Percentiles rank a stretch among this genome's conserved stretches.
Evolutionary conservation across 2,888 invertebrate species (phyloP).

Genomic region (Andrena praecox): DNA sequence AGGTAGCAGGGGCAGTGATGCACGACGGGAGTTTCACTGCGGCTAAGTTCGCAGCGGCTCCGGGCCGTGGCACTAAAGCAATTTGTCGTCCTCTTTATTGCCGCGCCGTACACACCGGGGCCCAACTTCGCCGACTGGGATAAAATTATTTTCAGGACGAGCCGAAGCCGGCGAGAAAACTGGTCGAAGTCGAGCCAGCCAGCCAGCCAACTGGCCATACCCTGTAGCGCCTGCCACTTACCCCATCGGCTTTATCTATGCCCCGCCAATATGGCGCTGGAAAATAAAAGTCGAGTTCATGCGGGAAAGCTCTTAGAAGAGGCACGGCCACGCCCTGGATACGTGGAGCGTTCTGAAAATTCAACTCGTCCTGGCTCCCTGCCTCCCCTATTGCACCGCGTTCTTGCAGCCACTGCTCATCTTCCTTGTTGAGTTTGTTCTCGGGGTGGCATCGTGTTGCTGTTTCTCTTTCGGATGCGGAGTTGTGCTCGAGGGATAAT

Average conservation of each 20-base stretch:
- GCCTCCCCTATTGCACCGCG: neutral
- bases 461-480: neutral
- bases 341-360: conserved; percentile 61
- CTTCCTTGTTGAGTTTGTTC: conserved; percentile 14
- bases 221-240: conserved; percentile 35
- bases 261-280: conserved; percentile 61
- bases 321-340: conserved; percentile 28
- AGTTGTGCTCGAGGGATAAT: neutral
- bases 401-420: neutral
- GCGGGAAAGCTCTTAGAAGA: conserved; percentile 69
- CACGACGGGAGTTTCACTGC: conserved; percentile 62
- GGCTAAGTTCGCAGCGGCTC: conserved; percentile 60
- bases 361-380: conserved; percentile 59
- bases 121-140: conserved; percentile 63
- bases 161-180: conserved; percentile 40
- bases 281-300: conserved; percentile 73
- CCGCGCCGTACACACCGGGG: conserved; percentile 66
- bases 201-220: conserved; percentile 40
- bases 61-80: conserved; percentile 66
- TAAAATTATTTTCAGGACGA: conserved; percentile 74
- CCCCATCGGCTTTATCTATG: conserved; percentile 48
- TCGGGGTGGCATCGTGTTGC: neutral
- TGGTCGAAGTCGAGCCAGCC: conserved; percentile 34
- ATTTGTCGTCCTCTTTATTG: conserved; percentile 76
- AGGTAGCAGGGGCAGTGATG: conserved; percentile 43